phyloP scores from a whole-genome alignment of 2,113 vertebrate species.

The Oryzias curvinotus region DNA sequence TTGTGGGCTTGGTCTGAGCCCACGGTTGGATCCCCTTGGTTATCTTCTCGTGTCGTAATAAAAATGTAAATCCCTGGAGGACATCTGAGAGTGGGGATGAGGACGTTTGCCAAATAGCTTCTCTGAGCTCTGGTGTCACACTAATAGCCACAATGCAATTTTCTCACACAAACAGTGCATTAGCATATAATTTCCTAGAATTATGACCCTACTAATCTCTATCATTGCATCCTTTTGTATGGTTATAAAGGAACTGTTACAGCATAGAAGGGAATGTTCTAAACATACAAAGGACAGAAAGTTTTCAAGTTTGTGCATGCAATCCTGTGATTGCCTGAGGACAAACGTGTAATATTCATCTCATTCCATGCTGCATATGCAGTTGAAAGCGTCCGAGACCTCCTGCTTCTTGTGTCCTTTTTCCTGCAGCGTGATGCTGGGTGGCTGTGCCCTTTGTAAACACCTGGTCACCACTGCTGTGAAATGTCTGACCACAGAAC shows the following conservation, averaged over 20 bases:
- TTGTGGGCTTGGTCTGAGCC: conserved; percentile 45
- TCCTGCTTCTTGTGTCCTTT: conserved; percentile 46
- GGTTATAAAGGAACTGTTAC: conserved; percentile 20
- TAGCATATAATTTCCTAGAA: conserved; percentile 77
- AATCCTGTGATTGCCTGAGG: conserved; percentile 1
- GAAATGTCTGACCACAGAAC: conserved; percentile 72
- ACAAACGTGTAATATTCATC: conserved; percentile 28
- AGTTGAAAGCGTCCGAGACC: conserved; percentile 12
- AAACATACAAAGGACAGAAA: conserved; percentile 37
- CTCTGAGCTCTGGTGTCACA: conserved; percentile 61
- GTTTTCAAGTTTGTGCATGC: conserved; percentile 23
- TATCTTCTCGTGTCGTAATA: conserved; percentile 70
- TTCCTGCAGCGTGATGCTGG: conserved; percentile 39
- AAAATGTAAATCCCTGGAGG: conserved; percentile 81
- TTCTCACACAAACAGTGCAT: conserved; percentile 74
- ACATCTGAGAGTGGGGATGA: conserved; percentile 62
- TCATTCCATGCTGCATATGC: conserved; percentile 3
- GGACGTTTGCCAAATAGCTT: conserved; percentile 67
- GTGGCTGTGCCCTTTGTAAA: conserved; percentile 67
- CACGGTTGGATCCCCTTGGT: conserved; percentile 46
- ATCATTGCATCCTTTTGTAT: conserved; percentile 36
- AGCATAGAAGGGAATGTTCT: conserved; percentile 18
- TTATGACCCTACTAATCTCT: conserved; percentile 72
- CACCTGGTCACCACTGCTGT: conserved; percentile 72
- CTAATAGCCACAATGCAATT: conserved; percentile 77